These are phyloP conservation scores for Anguilla rostrata DNA, from an alignment of 2,113 vertebrate species.

Conservation along the genomic window DNA sequence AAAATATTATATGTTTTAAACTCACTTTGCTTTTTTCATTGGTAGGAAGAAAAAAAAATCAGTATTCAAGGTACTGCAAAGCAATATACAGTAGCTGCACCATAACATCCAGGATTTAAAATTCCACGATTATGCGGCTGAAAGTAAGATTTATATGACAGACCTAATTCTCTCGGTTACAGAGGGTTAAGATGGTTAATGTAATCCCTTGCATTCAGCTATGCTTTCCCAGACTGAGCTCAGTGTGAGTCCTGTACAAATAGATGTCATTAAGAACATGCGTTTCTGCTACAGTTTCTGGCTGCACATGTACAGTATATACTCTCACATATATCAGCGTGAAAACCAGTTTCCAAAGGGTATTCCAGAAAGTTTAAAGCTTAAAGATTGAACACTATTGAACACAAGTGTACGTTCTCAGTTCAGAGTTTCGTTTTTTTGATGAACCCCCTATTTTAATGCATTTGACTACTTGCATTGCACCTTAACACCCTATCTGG, in stretches of 20 bases:
- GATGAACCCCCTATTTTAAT: neutral
- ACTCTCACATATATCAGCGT: too few relatives aligned
- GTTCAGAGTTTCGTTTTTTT: neutral
- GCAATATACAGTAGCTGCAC: neutral
- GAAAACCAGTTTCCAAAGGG: neutral
- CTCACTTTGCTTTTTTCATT: neutral
- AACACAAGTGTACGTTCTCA: neutral
- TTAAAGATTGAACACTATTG: neutral
- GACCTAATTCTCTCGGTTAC: neutral
- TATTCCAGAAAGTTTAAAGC: neutral
- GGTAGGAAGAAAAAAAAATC: neutral
- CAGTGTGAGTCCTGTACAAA: neutral
- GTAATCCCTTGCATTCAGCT: slow-evolving; percentile 28
- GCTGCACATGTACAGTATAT: neutral
- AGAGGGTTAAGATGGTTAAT: slow-evolving; percentile 35
- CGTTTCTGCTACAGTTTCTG: neutral
- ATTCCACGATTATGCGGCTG: neutral
- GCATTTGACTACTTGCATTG: neutral
- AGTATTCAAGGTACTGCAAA: neutral
- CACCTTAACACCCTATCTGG: slow-evolving; percentile 57
- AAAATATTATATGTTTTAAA: neutral
- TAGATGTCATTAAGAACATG: neutral
- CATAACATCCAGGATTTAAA: neutral
- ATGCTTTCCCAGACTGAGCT: neutral
- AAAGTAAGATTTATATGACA: neutral